Evolutionary conservation across 2,888 invertebrate species (phyloP), one percentile per base, ranked within the genome.

Genomic region (Marronus borbonicus): DNA sequence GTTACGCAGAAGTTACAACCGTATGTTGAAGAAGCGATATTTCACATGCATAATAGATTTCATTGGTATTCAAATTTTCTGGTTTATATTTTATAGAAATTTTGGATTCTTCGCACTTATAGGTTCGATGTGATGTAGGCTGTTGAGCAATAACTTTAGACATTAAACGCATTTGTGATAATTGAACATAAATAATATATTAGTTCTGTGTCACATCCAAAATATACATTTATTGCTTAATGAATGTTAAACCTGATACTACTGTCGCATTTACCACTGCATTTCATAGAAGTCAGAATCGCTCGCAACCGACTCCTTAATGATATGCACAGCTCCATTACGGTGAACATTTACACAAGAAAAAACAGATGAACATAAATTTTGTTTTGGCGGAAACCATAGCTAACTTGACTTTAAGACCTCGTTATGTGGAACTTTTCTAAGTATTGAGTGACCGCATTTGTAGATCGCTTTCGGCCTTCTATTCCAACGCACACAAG

Each of bases 321-420:
- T 81, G 81, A 80, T 81, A 82, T 81, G 80, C 82, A 79, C 79
- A 79, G 78, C 80, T 82, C 81, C 80, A 82, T 82, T 81, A 81
- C 81, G 50, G 80, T 79, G 81, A 79, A 81, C 82, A 82, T 79
- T 80, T 80, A 81, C 81, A 81, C 70, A 72, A 70, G 64, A 80
- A 81, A 81, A 82, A 81, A 80, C 76, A 80, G 81, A 81, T 79
- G 80, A 79, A 81, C 82, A 83, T 83, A 83, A 83, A 83, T 83
- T 82, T 81, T 77, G 76, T 83, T 83, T 83, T 83, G 83, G 83
- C 83, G 82, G 81, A 82, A 83, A 83, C 81, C 82, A 80, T 80
- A 80, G 79, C 77, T 80, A 79, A 76, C 79, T 78, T 77, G 80
- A 80, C 79, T 81, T 81, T 81, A 81, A 81, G 80, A 81, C 80